A percentile compares a stretch with the other conserved stretches of the same genome.
phyloP scores from a whole-genome alignment of 2,113 vertebrate genomes.

The Megaceryle torquata region DNA sequence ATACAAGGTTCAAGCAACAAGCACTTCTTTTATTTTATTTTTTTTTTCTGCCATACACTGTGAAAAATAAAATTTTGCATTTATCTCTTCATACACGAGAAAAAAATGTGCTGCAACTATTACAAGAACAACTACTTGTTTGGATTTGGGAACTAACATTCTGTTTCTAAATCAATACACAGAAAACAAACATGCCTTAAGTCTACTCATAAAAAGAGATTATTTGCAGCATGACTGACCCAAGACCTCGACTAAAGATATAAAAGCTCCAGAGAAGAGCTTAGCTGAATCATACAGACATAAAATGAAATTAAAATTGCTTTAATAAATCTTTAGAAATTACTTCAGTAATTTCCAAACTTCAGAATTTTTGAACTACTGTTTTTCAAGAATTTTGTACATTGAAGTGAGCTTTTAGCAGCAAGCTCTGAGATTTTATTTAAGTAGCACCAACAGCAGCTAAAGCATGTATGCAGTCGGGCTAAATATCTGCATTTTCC shows the following conservation, averaged over 20 bases:
- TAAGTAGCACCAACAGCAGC: background rate
- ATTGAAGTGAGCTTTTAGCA: background rate
- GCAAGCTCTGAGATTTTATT: background rate
- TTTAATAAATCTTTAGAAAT: conserved; percentile 19
- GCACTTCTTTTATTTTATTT: background rate
- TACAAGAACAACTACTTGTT: background rate
- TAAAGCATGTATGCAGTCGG: background rate
- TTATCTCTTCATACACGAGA: background rate
- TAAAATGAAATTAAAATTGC: conserved; percentile 29
- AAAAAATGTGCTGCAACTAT: background rate
- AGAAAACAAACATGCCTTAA: conserved; percentile 16
- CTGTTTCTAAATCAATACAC: background rate
- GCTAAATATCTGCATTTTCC: background rate
- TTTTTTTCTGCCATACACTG: background rate
- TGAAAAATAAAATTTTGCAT: background rate
- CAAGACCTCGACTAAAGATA: background rate
- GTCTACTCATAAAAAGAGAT: conserved; percentile 24
- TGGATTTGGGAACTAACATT: background rate
- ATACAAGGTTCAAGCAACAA: background rate
- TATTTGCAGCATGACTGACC: conserved; percentile 47
- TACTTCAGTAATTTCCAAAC: background rate
- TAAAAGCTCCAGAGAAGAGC: conserved; percentile 6
- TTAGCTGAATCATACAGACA: conserved; percentile 20
- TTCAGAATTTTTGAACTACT: background rate
- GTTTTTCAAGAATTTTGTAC: background rate